Conservation (phyloP, 2,113 vertebrate genomes). For the Labeo rohita region DNA sequence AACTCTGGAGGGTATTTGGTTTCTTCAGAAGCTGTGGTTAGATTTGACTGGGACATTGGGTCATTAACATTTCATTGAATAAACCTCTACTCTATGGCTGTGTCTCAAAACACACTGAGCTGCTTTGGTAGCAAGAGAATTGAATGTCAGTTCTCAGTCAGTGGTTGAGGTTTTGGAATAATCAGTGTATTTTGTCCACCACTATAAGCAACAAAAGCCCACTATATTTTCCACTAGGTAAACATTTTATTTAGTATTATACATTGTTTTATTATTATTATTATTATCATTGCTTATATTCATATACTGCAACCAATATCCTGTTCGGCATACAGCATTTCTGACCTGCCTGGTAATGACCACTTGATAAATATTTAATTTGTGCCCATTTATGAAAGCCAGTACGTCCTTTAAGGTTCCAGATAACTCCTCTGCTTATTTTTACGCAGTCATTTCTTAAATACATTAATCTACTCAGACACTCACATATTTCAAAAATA, state of each 20-base stretch:
- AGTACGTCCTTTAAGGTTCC: not conserved
- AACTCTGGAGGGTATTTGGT: not conserved
- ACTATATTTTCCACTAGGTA: not conserved
- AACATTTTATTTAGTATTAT: not conserved
- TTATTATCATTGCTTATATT: not conserved
- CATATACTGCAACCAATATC: not conserved
- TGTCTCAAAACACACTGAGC: constrained; percentile 1
- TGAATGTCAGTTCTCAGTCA: not conserved
- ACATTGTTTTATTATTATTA: not conserved
- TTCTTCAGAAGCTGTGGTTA: constrained; percentile 12
- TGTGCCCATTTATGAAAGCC: not conserved
- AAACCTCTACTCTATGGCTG: not conserved
- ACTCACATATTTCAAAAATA: not conserved
- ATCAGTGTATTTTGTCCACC: not conserved
- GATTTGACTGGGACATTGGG: not conserved
- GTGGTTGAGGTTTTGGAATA: not conserved
- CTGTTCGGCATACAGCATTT: not conserved
- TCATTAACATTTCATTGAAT: constrained; percentile 32
- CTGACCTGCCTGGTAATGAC: not conserved
- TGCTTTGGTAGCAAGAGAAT: not conserved
- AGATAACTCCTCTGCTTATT: constrained; percentile 1
- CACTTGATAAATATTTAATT: not conserved
- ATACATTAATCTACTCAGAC: not conserved
- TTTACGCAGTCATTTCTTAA: not conserved
- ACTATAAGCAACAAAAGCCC: not conserved